Evolutionary conservation across 1,140 invertebrate genomes (phyloP).

Genomic region (Frieseomelitta varia): DNA sequence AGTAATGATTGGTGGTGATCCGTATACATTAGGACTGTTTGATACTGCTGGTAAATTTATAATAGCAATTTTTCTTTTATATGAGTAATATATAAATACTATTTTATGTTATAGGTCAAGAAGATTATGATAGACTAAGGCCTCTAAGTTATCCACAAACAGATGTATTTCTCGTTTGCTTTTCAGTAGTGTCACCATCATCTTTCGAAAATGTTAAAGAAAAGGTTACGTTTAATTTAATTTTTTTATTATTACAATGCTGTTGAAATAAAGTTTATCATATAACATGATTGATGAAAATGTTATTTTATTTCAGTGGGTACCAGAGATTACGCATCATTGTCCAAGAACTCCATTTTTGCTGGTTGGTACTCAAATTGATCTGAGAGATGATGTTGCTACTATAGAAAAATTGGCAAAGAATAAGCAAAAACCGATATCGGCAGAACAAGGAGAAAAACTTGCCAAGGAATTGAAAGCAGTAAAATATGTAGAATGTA

Average conservation of each 20-base stretch:
- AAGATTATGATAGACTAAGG: conserved; percentile 97
- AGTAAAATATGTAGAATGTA: conserved; percentile 99
- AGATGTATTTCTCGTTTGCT: conserved; percentile 99
- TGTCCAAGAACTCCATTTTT: conserved; percentile 99
- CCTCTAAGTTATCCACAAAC: conserved; percentile 99
- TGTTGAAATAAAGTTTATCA: neutral
- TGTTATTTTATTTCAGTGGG: conserved; percentile 89
- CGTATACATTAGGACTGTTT: conserved; percentile 98
- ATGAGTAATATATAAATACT: neutral
- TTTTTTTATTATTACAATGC: neutral
- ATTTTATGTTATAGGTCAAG: conserved; percentile 87
- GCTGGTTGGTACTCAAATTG: conserved; percentile 98
- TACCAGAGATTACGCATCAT: conserved; percentile 99
- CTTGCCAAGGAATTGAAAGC: conserved; percentile 98
- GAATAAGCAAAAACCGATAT: conserved; percentile 99
- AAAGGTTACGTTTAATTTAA: conserved; percentile 87
- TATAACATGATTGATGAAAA: neutral
- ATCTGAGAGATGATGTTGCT: conserved; percentile 96
- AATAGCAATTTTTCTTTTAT: neutral
- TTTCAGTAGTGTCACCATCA: conserved; percentile 98
- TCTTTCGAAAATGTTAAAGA: conserved; percentile 99
- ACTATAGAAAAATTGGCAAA: conserved; percentile 98
- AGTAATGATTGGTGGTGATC: conserved; percentile 99
- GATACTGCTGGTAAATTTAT: conserved; percentile 93
- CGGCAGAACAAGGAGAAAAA: conserved; percentile 97